Evolutionary conservation across 2,113 vertebrate species (phyloP).

Genomic region (Australoheros scitulus): DNA sequence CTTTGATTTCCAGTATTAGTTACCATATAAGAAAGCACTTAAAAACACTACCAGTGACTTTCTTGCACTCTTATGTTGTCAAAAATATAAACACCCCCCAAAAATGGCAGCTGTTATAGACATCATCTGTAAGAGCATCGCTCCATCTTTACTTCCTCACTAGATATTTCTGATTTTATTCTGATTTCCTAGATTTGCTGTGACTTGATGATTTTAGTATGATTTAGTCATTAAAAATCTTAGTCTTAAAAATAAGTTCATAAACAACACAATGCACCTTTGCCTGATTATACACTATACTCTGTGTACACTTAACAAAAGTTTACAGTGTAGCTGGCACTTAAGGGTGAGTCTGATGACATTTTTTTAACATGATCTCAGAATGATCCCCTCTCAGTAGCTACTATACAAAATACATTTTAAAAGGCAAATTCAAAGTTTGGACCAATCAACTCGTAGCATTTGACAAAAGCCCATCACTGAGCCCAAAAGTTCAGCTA

Average conservation of each 20-base stretch:
- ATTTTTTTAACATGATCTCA: not conserved
- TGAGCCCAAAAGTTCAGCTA: conserved; percentile 2
- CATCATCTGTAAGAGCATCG: not conserved
- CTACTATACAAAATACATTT: not conserved
- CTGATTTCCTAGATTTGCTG: not conserved
- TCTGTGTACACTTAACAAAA: not conserved
- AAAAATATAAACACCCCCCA: not conserved
- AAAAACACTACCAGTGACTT: not conserved
- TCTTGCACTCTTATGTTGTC: not conserved
- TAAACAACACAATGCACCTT: not conserved
- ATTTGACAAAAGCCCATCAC: not conserved
- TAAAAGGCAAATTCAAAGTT: not conserved
- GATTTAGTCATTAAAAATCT: not conserved
- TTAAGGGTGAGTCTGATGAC: not conserved
- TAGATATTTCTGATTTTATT: not conserved
- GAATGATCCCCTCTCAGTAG: not conserved
- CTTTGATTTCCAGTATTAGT: not conserved
- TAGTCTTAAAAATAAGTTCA: not conserved
- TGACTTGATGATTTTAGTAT: not conserved
- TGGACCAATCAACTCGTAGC: not conserved
- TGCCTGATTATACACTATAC: not conserved
- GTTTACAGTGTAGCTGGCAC: not conserved
- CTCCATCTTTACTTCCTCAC: not conserved
- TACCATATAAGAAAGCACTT: not conserved
- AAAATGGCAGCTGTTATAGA: not conserved